phyloP scores from a whole-genome alignment of 2,113 vertebrate genomes.

The Bos taurus region ARS-UCD2.0 NC_037339.1:34572501-34573000 shows the following conservation, averaged over 20 bases:
- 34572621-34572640: background rate
- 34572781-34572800: background rate
- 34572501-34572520: background rate
- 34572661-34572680: background rate
- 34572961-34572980: background rate
- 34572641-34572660: background rate
- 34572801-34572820: background rate
- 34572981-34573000: background rate
- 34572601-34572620: background rate
- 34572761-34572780: background rate
- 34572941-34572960: no score
- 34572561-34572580: background rate
- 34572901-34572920: background rate
- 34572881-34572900: background rate
- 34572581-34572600: fast-evolving
- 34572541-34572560: background rate
- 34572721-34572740: background rate
- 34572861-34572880: background rate
- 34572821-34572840: background rate
- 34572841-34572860: background rate
- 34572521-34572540: background rate
- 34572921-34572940: background rate
- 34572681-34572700: background rate
- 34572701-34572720: background rate
- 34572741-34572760: background rate